Evolutionary conservation across 2,888 invertebrate genomes (phyloP), one percentile per base, ranked within the genome.

Genomic region (Erebia aethiops): DNA sequence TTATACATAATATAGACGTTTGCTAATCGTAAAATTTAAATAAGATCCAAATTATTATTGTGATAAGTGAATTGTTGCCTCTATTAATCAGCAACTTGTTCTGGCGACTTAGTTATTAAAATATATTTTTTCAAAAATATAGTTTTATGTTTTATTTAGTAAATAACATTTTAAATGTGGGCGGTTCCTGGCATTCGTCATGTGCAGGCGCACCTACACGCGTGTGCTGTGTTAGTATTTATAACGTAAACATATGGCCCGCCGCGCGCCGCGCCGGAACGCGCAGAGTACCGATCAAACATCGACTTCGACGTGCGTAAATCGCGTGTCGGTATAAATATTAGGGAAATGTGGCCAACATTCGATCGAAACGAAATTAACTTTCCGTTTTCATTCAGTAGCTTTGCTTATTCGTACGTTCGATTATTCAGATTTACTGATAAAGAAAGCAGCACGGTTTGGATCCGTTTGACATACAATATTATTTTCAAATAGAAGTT

Each of bases 201-300:
- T 57, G 84, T 80, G 84, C 80, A 77, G 80, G 81, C 85, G 81
- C 84, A 86, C 84, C 86, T 82, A 84, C 84, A 79, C 77, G n/a
- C n/a, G n/a, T n/a, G n/a, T n/a, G n/a, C 77, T 81, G 78, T 80
- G 80, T 82, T 81, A 77, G 85, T 90, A 88, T 88, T 89, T 88
- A 89, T 88, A 92, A 86, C 87, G 83, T 88, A 87, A 91, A 89
- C 91, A 91, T 89, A 90, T 91, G 91, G 90, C 90, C 86, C 82
- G 78, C 76, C 69, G 73, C 54, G 35, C 43, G 52, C 52, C 52
- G 65, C 56, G 14, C 57, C 57, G 66, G 2, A 26, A 16, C 58
- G 58, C 26, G 16, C 18, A n/a, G 74, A 72, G 66, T 79, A 77
- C 81, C 82, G 78, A 79, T 74, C 81, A 80, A 83, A 82, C 83